Percentiles rank a stretch among this genome's conserved stretches.
Evolutionary conservation across 2,113 vertebrate species (phyloP).

Genomic region (Anoplopoma fimbria): DNA sequence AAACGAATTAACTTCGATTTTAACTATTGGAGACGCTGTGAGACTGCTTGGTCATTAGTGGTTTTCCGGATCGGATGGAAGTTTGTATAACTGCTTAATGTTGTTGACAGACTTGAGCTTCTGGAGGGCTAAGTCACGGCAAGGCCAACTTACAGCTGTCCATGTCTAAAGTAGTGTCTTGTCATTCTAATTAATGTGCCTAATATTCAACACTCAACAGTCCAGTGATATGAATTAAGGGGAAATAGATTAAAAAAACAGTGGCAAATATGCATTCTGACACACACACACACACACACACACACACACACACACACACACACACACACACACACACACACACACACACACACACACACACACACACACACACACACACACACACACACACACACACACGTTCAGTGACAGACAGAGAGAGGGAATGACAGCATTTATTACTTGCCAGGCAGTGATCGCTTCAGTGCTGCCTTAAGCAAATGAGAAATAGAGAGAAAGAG

Average conservation of each 20-base stretch:
- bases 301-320: neutral
- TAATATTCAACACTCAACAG: neutral
- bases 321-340: neutral
- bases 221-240: slow-evolving; percentile 7
- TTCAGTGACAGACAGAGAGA: slow-evolving; percentile 4
- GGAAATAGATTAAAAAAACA: neutral
- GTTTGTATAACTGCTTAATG: neutral
- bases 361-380: neutral
- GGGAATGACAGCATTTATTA: slow-evolving; percentile 40
- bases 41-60: neutral
- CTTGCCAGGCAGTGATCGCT: slow-evolving; percentile 32
- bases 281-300: neutral
- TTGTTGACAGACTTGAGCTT: neutral
- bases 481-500: slow-evolving; percentile 36
- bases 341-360: neutral
- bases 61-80: neutral
- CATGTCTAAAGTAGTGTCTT: neutral
- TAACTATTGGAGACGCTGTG: neutral
- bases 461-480: slow-evolving; percentile 49
- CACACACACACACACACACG: neutral
- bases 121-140: neutral
- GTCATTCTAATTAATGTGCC: neutral
- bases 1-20: neutral
- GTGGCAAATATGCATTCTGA: neutral
- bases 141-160: neutral